Evolutionary conservation across 2,113 vertebrate species (phyloP).

Genomic region (Bubo scandiacus): DNA sequence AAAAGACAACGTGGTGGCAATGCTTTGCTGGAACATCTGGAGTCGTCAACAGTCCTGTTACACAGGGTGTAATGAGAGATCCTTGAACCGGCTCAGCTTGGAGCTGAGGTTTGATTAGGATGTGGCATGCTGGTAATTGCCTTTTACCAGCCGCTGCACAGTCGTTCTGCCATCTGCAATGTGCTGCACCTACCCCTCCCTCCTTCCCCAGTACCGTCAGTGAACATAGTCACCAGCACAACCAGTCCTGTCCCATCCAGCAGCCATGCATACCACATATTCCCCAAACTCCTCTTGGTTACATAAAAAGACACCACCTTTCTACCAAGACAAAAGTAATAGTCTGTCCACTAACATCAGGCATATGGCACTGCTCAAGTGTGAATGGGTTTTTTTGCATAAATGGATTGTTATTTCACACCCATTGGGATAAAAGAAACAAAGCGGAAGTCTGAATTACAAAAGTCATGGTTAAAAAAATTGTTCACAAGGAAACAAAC

Average conservation of each 20-base stretch:
- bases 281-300: not conserved
- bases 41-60: not conserved
- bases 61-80: not conserved
- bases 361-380: not conserved
- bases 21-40: constrained; percentile 29
- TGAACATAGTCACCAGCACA: not conserved
- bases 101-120: constrained; percentile 17
- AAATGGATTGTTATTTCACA: not conserved
- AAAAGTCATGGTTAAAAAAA: not conserved
- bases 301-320: not conserved
- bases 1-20: constrained; percentile 22
- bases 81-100: not conserved
- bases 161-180: not conserved
- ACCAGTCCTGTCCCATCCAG: not conserved
- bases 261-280: not conserved
- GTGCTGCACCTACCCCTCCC: not conserved
- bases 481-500: not conserved
- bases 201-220: not conserved
- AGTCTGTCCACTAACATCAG: not conserved
- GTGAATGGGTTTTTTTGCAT: not conserved
- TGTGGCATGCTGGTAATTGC: not conserved
- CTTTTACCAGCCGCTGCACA: not conserved
- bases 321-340: not conserved
- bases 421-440: not conserved
- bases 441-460: not conserved